phyloP scores from a whole-genome alignment of 2,797 vertebrate genomes.

The Peromyscus aztecus region DNA sequence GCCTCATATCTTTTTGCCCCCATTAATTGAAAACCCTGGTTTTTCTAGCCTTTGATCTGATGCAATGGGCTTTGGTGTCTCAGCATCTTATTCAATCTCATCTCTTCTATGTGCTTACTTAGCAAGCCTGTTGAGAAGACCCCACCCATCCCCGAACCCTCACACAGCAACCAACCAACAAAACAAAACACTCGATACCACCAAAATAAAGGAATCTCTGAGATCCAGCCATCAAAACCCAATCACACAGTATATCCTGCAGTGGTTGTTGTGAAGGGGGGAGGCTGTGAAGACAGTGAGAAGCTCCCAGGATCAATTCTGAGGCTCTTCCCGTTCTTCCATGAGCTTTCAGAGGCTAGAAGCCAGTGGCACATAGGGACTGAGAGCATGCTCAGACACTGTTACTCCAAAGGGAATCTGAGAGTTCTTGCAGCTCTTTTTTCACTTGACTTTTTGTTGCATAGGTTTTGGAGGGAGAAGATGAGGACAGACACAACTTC shows the following conservation, averaged over 20 bases:
- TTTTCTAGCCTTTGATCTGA: background rate
- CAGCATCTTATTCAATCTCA: no score
- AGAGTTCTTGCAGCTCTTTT: background rate
- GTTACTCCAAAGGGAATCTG: background rate
- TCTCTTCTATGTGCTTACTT: background rate
- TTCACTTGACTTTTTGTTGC: background rate
- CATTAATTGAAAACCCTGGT: background rate
- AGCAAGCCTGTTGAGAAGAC: background rate
- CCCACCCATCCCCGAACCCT: background rate
- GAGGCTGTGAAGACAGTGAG: background rate
- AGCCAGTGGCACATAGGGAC: background rate
- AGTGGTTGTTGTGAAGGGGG: background rate
- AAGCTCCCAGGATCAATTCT: background rate
- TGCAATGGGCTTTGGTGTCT: background rate
- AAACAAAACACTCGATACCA: background rate
- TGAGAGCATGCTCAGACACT: background rate
- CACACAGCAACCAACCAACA: background rate
- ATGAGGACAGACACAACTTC: background rate
- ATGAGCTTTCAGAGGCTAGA: background rate
- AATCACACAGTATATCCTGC: no score
- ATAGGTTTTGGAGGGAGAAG: background rate
- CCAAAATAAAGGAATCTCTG: background rate
- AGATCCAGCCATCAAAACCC: background rate
- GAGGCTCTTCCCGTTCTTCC: background rate
- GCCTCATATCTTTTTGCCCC: background rate